A percentile compares a stretch with the other conserved stretches of the same genome.
Conservation (phyloP, 2,888 invertebrate genomes). For the Apantesis nais region DNA sequence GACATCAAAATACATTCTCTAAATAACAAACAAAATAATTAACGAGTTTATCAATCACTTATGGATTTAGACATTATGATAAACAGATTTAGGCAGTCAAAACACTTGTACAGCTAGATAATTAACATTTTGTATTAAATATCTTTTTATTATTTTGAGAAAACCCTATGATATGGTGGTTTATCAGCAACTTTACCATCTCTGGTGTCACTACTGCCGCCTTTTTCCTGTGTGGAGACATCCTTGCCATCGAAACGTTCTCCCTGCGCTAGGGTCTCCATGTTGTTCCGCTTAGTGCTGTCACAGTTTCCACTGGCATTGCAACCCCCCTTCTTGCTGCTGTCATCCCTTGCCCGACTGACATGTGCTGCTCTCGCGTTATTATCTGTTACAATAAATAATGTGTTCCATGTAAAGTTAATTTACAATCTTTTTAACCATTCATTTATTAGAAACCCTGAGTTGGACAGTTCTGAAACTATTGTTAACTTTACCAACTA, state of each 20-base stretch:
- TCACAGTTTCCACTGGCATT: slow-evolving; percentile 75
- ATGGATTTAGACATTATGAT: neutral
- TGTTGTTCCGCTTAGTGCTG: slow-evolving; percentile 71
- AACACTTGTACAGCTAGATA: neutral
- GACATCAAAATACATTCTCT: neutral
- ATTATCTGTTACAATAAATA: slow-evolving; percentile 63
- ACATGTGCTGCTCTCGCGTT: slow-evolving; percentile 73
- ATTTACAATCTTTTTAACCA: neutral
- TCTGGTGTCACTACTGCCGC: slow-evolving; percentile 58
- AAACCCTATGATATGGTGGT: neutral
- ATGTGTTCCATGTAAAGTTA: slow-evolving; percentile 41
- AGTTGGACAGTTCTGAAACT: neutral
- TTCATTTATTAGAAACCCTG: neutral
- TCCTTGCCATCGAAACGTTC: slow-evolving; percentile 79
- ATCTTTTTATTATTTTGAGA: neutral
- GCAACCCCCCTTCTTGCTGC: slow-evolving; percentile 73
- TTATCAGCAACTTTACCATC: slow-evolving; percentile 59
- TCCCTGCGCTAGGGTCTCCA: slow-evolving; percentile 81
- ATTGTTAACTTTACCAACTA: neutral
- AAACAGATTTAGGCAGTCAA: neutral
- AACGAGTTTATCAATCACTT: neutral
- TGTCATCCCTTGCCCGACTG: slow-evolving; percentile 80
- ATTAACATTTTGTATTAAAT: neutral
- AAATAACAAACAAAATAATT: neutral
- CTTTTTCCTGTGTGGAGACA: slow-evolving; percentile 69